Evolutionary conservation across 2,113 vertebrate species (phyloP), one percentile per base, ranked within the genome.

Genomic region (Hipposideros armiger): DNA sequence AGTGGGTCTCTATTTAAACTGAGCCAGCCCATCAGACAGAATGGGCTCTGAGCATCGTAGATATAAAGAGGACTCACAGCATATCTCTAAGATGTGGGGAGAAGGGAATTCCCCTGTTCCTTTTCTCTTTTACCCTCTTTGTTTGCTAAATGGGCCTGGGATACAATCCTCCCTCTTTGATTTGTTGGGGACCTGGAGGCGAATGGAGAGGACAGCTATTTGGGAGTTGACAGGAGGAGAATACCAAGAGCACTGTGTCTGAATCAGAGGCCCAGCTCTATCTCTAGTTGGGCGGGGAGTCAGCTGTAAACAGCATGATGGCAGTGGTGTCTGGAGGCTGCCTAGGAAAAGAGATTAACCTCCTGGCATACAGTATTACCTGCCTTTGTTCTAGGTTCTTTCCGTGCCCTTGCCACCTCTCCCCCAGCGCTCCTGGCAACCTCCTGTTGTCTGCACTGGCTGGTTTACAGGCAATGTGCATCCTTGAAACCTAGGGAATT

Each of bases 221-320:
- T 14, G 50, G 94, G 91, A 93, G 58, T 26, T 87, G 89, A 95
- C 78, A 77, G 93, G 82, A 85, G 78, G 86, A 84, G 85, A 91
- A 78, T 89, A 80, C 13, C 78, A 76, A 93, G 86, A 86, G 7
- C 28, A 2, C 36, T 69, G 72, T 66, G 13, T 89, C 66, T 92
- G 84, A 93, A 76, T 93, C 88, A 67, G 80, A 91, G 83, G 77
- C 90, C 66, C 10, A 36, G 64, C 93, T 69, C 78, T 95, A 36
- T 60, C 45, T 90, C 54, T n/a, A 4, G 50, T 36, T 1, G 4
- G 14, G 58, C 36, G 19, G 85, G 36, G 76, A 94, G 89, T 87
- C 26, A 70, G 92, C 69, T 80, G 87, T 84, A 93, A 96, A 95
- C 90, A 81, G 84, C 67, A 56, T 20, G 52, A 62, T 64, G 87